These are phyloP conservation scores for Ceyx cyanopectus DNA, from an alignment of 2,113 vertebrate genomes.

Conservation along the genomic window DNA sequence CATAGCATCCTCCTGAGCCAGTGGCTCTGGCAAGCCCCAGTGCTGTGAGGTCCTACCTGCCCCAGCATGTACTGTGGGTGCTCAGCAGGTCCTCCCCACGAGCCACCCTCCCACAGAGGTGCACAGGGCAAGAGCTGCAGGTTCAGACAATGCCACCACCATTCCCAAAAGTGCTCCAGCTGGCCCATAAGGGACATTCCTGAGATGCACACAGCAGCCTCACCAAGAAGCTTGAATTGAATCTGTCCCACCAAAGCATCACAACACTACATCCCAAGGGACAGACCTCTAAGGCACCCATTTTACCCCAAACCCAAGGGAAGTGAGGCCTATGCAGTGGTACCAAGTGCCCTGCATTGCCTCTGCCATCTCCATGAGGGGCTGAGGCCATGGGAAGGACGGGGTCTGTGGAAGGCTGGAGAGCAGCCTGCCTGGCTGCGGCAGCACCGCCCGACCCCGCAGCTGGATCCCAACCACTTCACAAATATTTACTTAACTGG, in stretches of 20 bases:
- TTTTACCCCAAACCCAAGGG: not conserved
- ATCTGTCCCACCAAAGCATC: rapidly evolving
- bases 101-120: not conserved
- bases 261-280: rapidly evolving
- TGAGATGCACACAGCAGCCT: not conserved
- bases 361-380: not conserved
- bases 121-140: not conserved
- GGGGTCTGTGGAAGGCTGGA: not conserved
- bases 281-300: not conserved
- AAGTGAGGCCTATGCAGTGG: rapidly evolving
- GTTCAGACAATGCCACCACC: not conserved
- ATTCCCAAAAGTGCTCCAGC: not conserved
- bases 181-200: not conserved
- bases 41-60: not conserved
- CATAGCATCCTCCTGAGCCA: rapidly evolving
- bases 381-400: not conserved
- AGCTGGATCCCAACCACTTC: constrained; percentile 11
- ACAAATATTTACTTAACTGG: constrained; percentile 62
- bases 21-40: not conserved
- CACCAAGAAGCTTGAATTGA: not conserved
- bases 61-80: rapidly evolving
- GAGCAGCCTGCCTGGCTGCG: not conserved
- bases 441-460: not conserved
- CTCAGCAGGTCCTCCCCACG: not conserved
- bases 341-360: rapidly evolving